Percentiles rank a stretch among this genome's conserved stretches.
These are phyloP conservation scores for Calephelis nemesis DNA, from an alignment of 1,140 invertebrate genomes.

Conservation along the genomic window DNA sequence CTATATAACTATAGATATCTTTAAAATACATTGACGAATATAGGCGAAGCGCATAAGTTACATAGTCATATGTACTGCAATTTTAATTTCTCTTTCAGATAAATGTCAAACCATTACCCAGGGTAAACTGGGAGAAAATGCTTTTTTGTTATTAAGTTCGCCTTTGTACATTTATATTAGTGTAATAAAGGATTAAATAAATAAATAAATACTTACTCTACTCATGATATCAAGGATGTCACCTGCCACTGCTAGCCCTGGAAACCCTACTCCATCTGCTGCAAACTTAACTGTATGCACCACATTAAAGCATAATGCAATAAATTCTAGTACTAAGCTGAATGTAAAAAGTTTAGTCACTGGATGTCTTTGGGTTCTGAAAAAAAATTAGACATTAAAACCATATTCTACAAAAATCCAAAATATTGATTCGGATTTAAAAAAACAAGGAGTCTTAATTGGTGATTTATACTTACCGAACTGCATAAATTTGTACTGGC, in stretches of 20 bases:
- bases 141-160: too few species aligned
- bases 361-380: conserved; percentile 90
- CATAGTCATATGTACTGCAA: too few species aligned
- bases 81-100: too few species aligned
- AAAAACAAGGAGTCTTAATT: neutral
- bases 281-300: conserved; percentile 95
- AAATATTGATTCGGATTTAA: neutral
- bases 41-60: too few species aligned
- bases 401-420: neutral
- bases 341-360: conserved; percentile 95
- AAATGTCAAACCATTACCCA: neutral
- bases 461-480: conserved; percentile 62
- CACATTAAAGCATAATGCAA: conserved; percentile 91
- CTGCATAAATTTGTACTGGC: conserved; percentile 94
- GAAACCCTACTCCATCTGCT: conserved; percentile 91
- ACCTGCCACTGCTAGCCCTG: conserved; percentile 89
- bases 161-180: too few species aligned
- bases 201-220: conserved; percentile 81
- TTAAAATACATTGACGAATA: too few species aligned
- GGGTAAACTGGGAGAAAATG: too few species aligned
- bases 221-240: conserved; percentile 95
- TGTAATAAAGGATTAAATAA: too few species aligned
- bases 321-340: conserved; percentile 91
- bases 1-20: too few species aligned
- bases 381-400: conserved; percentile 28